Percentiles rank a stretch among this genome's conserved stretches.
These are phyloP conservation scores for Aspidiotus destructor DNA, from an alignment of 2,888 invertebrate species.

Conservation along the genomic window DNA sequence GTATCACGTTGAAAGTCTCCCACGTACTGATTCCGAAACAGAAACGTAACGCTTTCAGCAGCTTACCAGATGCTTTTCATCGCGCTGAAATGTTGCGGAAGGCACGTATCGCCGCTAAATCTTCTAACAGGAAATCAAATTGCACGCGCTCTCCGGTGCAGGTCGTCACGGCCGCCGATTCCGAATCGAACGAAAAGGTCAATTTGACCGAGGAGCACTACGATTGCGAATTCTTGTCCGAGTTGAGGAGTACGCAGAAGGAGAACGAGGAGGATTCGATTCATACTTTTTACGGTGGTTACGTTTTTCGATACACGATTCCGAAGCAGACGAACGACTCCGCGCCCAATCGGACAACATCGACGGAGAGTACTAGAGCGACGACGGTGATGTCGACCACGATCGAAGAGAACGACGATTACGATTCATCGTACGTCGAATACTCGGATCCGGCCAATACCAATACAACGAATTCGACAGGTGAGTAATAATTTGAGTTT, in stretches of 20 bases:
- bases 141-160: constrained; percentile 19
- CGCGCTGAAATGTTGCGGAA: constrained; percentile 3
- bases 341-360: neutral
- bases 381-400: neutral
- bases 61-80: neutral
- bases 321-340: constrained; percentile 11
- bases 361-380: constrained; percentile 3
- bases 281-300: constrained; percentile 20
- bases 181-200: constrained; percentile 23
- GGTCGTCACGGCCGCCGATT: constrained; percentile 21
- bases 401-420: constrained; percentile 24
- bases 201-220: constrained; percentile 27
- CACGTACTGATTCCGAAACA: constrained; percentile 27
- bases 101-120: neutral
- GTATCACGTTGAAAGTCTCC: constrained; percentile 30
- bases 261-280: constrained; percentile 8
- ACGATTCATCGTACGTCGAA: constrained; percentile 28
- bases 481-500: neutral
- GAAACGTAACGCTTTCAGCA: constrained; percentile 23
- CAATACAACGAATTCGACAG: neutral
- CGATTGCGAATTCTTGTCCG: constrained; percentile 24
- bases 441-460: constrained; percentile 16
- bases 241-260: constrained; percentile 10
- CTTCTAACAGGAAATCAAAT: constrained; percentile 19
- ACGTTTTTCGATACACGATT: constrained; percentile 21